Conservation (phyloP, 1,140 invertebrate species). For the Macrobrachium nipponense region DNA sequence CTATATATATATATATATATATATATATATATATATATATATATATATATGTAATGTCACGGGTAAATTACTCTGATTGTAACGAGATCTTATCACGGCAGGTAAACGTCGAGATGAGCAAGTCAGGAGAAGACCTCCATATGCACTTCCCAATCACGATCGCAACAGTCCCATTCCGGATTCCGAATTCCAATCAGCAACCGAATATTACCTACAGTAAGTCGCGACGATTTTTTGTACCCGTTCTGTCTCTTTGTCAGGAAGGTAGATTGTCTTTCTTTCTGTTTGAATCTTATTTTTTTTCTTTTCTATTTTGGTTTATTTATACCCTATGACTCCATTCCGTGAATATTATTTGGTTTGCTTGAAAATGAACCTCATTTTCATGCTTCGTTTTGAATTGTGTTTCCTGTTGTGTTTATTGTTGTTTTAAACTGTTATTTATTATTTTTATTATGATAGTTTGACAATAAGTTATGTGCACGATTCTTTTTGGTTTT, state of each 20-base stretch:
- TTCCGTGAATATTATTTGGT: background rate
- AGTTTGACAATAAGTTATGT: too few relatives aligned
- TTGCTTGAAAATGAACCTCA: background rate
- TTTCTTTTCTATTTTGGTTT: too few relatives aligned
- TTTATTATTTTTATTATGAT: too few relatives aligned
- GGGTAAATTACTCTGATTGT: background rate
- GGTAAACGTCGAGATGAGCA: conserved; percentile 80
- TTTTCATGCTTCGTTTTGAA: too few relatives aligned
- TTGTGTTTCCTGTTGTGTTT: too few relatives aligned
- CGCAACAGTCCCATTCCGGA: conserved; percentile 82
- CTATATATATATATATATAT: conserved; percentile 22
- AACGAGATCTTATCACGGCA: conserved; percentile 66
- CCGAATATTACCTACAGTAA: conserved; percentile 81
- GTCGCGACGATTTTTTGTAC: conserved; percentile 35
- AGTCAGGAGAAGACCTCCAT: conserved; percentile 80
- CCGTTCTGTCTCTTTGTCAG: background rate
- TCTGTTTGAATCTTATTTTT: background rate
- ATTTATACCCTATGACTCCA: background rate
- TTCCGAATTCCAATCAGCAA: conserved; percentile 78
- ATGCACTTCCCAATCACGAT: conserved; percentile 87
- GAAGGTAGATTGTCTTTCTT: background rate
- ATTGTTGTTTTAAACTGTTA: too few relatives aligned
- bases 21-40: background rate
- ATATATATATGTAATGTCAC: background rate
- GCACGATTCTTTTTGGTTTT: too few relatives aligned